Base-by-base conservation (phyloP, 2,113 vertebrate species). In the Suricata suricatta region DNA sequence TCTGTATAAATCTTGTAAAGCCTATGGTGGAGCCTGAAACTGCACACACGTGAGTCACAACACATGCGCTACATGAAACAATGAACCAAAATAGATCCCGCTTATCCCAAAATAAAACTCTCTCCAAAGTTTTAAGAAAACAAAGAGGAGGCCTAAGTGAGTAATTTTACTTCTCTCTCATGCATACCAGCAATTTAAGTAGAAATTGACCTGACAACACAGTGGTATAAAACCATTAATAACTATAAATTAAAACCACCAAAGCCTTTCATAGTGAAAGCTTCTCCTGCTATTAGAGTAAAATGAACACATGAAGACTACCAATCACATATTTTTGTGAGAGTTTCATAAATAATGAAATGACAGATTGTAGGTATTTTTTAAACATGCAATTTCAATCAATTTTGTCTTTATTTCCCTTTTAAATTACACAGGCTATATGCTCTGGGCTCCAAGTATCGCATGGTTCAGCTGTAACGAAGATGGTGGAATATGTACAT, bases 381-480 rank as follows among this genome's bases (percentile, higher is more conserved):
- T 97, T 79, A 93, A 95, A 90, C 77, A 89, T 69, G n/a, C 4
- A 95, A 84, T 92, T 96, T 96, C 97, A 95, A 97, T 96, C 91
- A 95, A 87, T 76, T 52, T 91, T 97, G 90, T 90, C 71, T 97
- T 23, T 0, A 27, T 91, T 98, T 97, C 95, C 69, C 80, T 96
- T 97, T 95, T 97, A 97, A 95, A 97, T 97, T 84, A 90, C 80
- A 25, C n/a, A 94, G 71, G 80, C 83, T 97, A 66, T 77, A 68
- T 38, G 44, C 33, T 93, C 80, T 91, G 66, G 72, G 95, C 95
- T 97, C 90, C 76, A 94, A 74, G 83, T 89, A 84, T 90, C 93
- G 92, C 90, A 92, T 84, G 92, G 86, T 77, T 81, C 81, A 88
- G 66, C 66, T 85, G 21, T 63, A 94, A 66, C 13, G 90, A 83